phyloP scores from a whole-genome alignment of 1,140 invertebrate species.

The Harpegnathos saltator region DNA sequence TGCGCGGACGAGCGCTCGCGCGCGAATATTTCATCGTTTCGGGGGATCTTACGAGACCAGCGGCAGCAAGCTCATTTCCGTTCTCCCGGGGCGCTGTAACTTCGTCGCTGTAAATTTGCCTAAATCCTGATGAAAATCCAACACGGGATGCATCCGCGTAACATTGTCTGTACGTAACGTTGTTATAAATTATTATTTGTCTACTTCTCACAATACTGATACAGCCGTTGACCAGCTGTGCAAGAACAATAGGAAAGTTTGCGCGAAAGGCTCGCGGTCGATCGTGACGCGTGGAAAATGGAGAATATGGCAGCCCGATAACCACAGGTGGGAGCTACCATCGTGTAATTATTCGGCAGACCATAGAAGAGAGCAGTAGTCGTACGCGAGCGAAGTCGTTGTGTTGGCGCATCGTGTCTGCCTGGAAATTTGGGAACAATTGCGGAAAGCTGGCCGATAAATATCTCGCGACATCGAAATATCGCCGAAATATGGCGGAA shows the following conservation, averaged over 20 bases:
- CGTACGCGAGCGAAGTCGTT: too few relatives aligned
- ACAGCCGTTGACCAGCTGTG: neutral
- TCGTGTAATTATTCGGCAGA: too few relatives aligned
- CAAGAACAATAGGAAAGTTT: slow-evolving; percentile 38
- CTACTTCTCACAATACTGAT: neutral
- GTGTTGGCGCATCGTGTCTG: too few relatives aligned
- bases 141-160: neutral
- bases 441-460: too few relatives aligned
- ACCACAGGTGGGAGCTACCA: too few relatives aligned
- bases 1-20: neutral
- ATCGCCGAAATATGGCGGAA: too few relatives aligned
- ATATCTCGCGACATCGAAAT: too few relatives aligned
- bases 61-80: slow-evolving; percentile 10
- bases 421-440: too few relatives aligned
- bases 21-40: slow-evolving; percentile 3
- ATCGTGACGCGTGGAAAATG: neutral
- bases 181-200: slow-evolving; percentile 4
- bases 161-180: neutral
- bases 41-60: neutral
- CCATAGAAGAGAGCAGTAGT: too few relatives aligned
- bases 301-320: neutral
- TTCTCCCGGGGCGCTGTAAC: neutral
- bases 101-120: slow-evolving; percentile 3
- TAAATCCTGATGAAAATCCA: slow-evolving; percentile 1
- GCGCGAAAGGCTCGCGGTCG: slow-evolving; percentile 1